A percentile compares a stretch with the other conserved stretches of the same genome.
phyloP scores from a whole-genome alignment of 2,888 invertebrate genomes.

The Megamerina dolium region DNA sequence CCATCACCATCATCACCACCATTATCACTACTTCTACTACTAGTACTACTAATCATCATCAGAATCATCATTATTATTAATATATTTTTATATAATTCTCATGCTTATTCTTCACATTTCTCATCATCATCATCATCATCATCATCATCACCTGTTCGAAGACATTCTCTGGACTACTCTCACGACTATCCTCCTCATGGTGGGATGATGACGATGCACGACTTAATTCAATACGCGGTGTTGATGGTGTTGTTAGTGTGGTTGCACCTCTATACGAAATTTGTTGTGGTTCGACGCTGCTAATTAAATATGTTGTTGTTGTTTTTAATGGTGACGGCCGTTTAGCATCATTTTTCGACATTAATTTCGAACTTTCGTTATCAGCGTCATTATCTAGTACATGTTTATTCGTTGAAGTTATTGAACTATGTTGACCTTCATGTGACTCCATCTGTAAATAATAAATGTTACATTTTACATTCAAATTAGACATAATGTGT shows the following conservation, averaged over 20 bases:
- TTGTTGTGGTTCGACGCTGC: conserved; percentile 33
- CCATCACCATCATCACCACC: no score
- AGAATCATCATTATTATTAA: no score
- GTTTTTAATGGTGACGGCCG: conserved; percentile 47
- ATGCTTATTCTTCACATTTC: no score
- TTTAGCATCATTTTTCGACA: conserved; percentile 25
- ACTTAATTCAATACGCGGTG: conserved; percentile 84
- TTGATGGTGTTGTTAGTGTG: conserved; percentile 57
- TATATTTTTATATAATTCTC: no score
- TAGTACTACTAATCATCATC: no score
- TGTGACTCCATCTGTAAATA: conserved; percentile 27
- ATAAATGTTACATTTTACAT: no score
- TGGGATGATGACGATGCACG: conserved; percentile 84
- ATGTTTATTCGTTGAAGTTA: conserved; percentile 14
- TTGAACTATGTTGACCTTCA: conserved; percentile 13
- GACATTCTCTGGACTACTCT: conserved; percentile 79
- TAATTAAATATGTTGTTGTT: conserved; percentile 25
- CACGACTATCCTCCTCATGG: conserved; percentile 68
- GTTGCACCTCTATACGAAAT: conserved; percentile 29
- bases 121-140: no score
- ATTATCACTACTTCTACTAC: no score
- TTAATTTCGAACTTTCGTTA: conserved; percentile 25
- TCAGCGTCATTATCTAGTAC: conserved; percentile 4
- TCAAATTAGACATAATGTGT: no score
- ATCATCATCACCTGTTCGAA: conserved; percentile 66